Evolutionary conservation across 2,797 vertebrate species (phyloP).

Genomic region (Anas georgica): DNA sequence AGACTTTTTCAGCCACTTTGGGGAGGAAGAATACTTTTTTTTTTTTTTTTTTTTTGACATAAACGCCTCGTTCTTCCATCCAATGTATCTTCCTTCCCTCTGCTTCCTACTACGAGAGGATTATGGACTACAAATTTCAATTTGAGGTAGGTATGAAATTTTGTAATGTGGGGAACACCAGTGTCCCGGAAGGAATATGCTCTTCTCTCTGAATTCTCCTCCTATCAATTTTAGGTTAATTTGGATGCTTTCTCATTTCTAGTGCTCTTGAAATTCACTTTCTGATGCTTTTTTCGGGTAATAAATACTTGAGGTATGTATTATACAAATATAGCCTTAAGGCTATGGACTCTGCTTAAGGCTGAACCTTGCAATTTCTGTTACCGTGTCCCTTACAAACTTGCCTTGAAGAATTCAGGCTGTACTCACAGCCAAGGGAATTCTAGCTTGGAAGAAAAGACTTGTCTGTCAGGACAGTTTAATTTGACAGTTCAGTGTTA

Average conservation of each 20-base stretch:
- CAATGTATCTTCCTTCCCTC: background rate
- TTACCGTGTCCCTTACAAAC: background rate
- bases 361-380: background rate
- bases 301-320: background rate
- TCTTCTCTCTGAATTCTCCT: background rate
- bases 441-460: background rate
- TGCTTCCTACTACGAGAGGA: background rate
- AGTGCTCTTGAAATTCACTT: background rate
- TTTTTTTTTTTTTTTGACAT: background rate
- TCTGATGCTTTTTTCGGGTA: background rate
- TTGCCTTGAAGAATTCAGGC: background rate
- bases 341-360: background rate
- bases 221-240: background rate
- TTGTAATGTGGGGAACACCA: background rate
- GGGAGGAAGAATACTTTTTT: background rate
- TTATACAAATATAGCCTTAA: background rate
- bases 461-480: fast-evolving
- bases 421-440: background rate
- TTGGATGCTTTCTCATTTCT: background rate
- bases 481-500: background rate
- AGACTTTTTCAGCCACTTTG: background rate
- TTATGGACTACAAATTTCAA: background rate
- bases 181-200: background rate
- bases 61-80: background rate
- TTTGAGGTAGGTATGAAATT: background rate